Base-by-base conservation (phyloP, 2,113 vertebrate species). In the Lophochroa leadbeateri region DNA sequence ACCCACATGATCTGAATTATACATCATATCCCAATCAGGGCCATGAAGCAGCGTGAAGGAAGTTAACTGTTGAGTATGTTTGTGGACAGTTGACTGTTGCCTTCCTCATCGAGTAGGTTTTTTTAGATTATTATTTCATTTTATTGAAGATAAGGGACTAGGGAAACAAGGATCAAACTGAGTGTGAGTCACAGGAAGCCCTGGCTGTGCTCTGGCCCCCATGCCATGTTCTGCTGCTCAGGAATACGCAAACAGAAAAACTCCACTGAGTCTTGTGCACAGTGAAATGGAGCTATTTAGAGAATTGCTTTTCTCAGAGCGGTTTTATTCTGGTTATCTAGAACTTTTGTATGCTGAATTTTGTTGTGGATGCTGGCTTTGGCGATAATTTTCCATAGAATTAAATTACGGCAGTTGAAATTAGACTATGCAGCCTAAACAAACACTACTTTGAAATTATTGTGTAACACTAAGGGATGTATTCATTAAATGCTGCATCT, bases 311-410 rank as follows among this genome's bases (percentile, higher is more conserved):
- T 80, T 80, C 37, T 90, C 43, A 27, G 52, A 80, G 37, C 0
- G 4, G 29, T 47, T 80, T 96, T 90, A 57, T 92, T 86, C 52
- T 83, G 60, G 31, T 94, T 92, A 68, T 75, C 50, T 71, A 33
- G 23, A 85, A 90, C 12, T 86, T 85, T 13, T 27, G 9, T 46
- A 27, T 64, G 33, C 17, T 79, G 76, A 69, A 44, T 86, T 83
- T 93, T 91, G 52, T 69, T 61, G 44, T 79, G 72, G 44, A 35
- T 72, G 49, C 61, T 90, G 27, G 13, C n/a, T 94, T 88, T 83
- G 44, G 86, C 92, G 63, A 92, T 84, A 79, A 94, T 95, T 93
- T 94, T 88, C 88, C 85, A 71, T 86, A 86, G 96, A 96, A 93
- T 82, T 72, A 70, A 87, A 82, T 96, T 96, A 74, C 13, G 63